These are phyloP conservation scores for Cephus sareptanus DNA, from an alignment of 2,888 invertebrate species.

Conservation along the genomic window DNA sequence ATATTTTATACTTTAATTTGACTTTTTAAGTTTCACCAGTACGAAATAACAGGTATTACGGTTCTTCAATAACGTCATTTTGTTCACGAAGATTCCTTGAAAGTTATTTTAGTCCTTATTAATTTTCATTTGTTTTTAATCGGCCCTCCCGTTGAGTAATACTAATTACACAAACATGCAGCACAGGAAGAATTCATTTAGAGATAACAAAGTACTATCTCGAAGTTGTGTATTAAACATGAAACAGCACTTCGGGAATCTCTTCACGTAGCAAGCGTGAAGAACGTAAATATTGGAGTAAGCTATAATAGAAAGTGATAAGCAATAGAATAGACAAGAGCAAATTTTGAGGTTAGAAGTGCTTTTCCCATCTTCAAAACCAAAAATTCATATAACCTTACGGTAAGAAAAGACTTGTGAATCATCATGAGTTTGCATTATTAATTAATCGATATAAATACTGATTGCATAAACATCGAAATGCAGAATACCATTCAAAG, in stretches of 20 bases:
- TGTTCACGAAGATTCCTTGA: no score
- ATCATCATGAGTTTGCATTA: background rate
- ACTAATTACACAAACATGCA: background rate
- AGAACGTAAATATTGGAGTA: background rate
- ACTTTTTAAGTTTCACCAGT: background rate
- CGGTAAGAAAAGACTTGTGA: background rate
- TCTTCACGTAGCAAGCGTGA: background rate
- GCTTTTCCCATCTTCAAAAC: background rate
- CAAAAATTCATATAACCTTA: background rate
- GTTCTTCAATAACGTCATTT: no score
- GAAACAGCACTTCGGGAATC: background rate
- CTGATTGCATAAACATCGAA: background rate
- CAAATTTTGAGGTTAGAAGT: background rate
- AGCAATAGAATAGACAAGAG: background rate
- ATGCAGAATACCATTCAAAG: background rate
- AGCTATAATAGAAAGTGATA: background rate
- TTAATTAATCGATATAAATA: background rate
- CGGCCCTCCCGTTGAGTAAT: background rate
- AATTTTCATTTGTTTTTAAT: background rate
- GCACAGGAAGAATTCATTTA: no score
- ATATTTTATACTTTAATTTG: background rate
- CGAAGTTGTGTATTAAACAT: background rate
- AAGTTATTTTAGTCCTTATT: no score
- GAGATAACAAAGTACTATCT: background rate
- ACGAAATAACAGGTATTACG: background rate